Evolutionary conservation across 2,113 vertebrate species (phyloP), one percentile per base, ranked within the genome.

Genomic region (Setophaga petechia): DNA sequence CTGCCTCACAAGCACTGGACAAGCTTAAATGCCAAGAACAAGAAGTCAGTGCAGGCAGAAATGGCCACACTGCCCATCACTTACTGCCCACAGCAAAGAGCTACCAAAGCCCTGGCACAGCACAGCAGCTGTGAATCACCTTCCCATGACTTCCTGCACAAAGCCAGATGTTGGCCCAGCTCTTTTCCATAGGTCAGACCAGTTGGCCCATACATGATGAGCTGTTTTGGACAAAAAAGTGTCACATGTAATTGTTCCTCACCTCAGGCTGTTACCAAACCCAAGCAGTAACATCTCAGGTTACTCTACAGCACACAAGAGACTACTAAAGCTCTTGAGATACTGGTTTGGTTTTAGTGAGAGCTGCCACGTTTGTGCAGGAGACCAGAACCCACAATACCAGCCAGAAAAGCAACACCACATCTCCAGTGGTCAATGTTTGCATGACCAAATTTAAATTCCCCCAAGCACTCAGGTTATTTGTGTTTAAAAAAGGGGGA

Each of bases 101-200:
- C 73, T 74, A 43, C 59, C 61, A 81, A 62, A 96, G 68, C 52
- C 39, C 57, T 87, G 61, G 65, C 63, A 92, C 31, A 5, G 61
- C 68, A 81, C 41, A n/a, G 63, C 20, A 94, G 67, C 59, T 73
- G 43, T 91, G 90, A 96, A 77, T 95, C 95, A 95, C 83, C 73
- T 90, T 90, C 79, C 49, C 76, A 37, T 90, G 94, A 96, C 77
- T 92, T 6, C 20, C 54, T 44, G 65, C 55, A 69, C 47, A 57
- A 67, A 54, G 47, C 55, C 88, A 87, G 74, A 58, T 87, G 61
- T 71, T 68, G 57, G 61, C 76, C 43, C 57, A 84, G 76, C 73
- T 80, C 52, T 28, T 63, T 74, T 65, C 79, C 68, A 44, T 52
- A 72, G 57, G 41, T 69, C 76, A 95, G 23, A 46, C 39, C 67